phyloP scores from a whole-genome alignment of 1,140 invertebrate genomes.

The Pararge aegeria region DNA sequence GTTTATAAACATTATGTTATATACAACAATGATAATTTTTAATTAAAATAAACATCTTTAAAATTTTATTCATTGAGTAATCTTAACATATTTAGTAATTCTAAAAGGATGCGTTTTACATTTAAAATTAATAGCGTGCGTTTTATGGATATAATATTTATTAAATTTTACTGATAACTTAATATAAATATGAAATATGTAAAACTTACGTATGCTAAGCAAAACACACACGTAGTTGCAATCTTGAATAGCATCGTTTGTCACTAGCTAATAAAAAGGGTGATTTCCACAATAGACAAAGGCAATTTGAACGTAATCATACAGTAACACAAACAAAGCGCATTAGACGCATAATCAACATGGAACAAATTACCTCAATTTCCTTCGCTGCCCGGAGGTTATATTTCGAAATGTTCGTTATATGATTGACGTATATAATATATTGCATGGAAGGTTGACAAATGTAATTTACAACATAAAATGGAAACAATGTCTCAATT shows the following conservation, averaged over 20 bases:
- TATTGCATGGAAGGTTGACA: slow-evolving; percentile 22
- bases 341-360: slow-evolving; percentile 52
- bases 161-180: not conserved
- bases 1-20: too few relatives aligned
- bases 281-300: slow-evolving; percentile 7
- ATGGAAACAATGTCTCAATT: not conserved
- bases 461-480: slow-evolving; percentile 25
- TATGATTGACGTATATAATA: slow-evolving; percentile 17
- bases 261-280: slow-evolving; percentile 10
- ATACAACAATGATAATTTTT: too few relatives aligned
- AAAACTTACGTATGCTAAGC: too few relatives aligned
- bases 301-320: slow-evolving; percentile 63
- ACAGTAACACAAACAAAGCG: slow-evolving; percentile 36
- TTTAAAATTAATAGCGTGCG: too few relatives aligned
- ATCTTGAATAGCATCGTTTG: not conserved
- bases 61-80: too few relatives aligned
- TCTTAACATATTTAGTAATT: too few relatives aligned
- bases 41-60: too few relatives aligned
- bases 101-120: too few relatives aligned
- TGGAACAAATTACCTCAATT: slow-evolving; percentile 59
- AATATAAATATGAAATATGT: not conserved
- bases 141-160: too few relatives aligned
- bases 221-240: not conserved
- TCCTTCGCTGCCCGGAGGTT: slow-evolving; percentile 40
- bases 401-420: slow-evolving; percentile 45